A percentile compares a stretch with the other conserved stretches of the same genome.
phyloP scores from a whole-genome alignment of 2,888 invertebrate genomes.

The Torymus auratus region DNA sequence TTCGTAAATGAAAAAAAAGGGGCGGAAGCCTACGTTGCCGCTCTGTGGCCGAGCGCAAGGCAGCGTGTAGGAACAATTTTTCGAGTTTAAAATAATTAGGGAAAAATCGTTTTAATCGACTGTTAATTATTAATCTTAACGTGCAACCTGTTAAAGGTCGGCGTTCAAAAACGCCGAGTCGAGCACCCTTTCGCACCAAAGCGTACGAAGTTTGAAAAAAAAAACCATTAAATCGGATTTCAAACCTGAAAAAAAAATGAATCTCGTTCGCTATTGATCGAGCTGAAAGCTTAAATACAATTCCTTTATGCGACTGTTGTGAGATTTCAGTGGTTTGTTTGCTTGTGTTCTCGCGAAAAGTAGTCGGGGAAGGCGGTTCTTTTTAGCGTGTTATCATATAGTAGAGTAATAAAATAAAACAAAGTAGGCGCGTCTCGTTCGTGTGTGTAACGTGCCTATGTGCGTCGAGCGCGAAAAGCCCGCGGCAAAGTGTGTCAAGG shows the following conservation, averaged over 20 bases:
- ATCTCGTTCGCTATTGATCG: conserved; percentile 55
- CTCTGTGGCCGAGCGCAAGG: not conserved
- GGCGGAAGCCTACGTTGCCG: not conserved
- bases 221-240: conserved; percentile 31
- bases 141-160: conserved; percentile 57
- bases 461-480: conserved; percentile 18
- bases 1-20: conserved; percentile 11
- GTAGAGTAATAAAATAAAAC: conserved; percentile 10
- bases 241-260: conserved; percentile 8
- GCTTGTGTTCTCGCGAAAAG: conserved; percentile 20
- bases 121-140: conserved; percentile 54
- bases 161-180: conserved; percentile 56
- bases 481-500: not conserved
- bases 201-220: conserved; percentile 5
- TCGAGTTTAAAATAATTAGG: conserved; percentile 20
- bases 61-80: conserved; percentile 41
- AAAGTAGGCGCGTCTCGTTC: conserved; percentile 48
- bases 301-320: conserved; percentile 51
- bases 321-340: conserved; percentile 42
- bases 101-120: conserved; percentile 48
- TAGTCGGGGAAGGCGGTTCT: conserved; percentile 3
- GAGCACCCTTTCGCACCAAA: conserved; percentile 42
- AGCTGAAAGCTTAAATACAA: conserved; percentile 51
- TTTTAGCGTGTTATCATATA: conserved; percentile 28
- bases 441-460: conserved; percentile 53